A percentile compares a stretch with the other conserved stretches of the same genome.
phyloP scores from a whole-genome alignment of 2,797 vertebrate genomes.

The Aeoliscus strigatus region DNA sequence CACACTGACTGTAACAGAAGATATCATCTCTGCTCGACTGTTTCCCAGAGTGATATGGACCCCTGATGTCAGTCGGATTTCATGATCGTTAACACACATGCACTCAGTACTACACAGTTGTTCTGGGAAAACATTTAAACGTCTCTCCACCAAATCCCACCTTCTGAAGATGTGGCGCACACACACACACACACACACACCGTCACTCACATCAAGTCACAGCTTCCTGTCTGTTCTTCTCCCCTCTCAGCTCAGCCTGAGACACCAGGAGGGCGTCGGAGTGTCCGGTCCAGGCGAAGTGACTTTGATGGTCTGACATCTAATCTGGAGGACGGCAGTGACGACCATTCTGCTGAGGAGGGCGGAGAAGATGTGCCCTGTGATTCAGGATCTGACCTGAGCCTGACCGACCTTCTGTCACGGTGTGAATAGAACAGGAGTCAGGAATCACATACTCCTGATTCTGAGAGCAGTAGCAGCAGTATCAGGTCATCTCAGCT shows the following conservation, averaged over 20 bases:
- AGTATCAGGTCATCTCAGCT: too few species aligned
- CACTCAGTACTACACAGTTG: conserved; percentile 7
- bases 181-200: not conserved
- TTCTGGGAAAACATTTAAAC: too few species aligned
- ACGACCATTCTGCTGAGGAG: conserved; percentile 36
- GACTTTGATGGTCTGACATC: conserved; percentile 57
- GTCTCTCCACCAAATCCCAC: too few species aligned
- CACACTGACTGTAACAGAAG: conserved; percentile 40
- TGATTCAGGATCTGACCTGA: conserved; percentile 70
- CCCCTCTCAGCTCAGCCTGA: conserved; percentile 40
- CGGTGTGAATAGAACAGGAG: too few species aligned
- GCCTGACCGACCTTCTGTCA: conserved; percentile 77
- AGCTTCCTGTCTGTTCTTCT: conserved; percentile 20
- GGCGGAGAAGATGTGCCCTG: conserved; percentile 45
- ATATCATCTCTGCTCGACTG: conserved; percentile 49
- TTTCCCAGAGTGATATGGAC: conserved; percentile 55
- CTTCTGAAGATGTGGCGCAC: not conserved
- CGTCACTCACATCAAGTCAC: conserved; percentile 23
- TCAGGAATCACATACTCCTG: too few species aligned
- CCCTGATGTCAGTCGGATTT: conserved; percentile 31
- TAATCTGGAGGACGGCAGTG: conserved; percentile 48
- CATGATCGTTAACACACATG: conserved; percentile 12
- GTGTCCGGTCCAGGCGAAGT: conserved; percentile 51
- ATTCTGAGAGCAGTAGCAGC: too few species aligned
- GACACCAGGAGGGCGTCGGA: conserved; percentile 35